A percentile compares a stretch with the other conserved stretches of the same genome.
Conservation (phyloP, 1,140 invertebrate species). For the Drosophila saltans region DNA sequence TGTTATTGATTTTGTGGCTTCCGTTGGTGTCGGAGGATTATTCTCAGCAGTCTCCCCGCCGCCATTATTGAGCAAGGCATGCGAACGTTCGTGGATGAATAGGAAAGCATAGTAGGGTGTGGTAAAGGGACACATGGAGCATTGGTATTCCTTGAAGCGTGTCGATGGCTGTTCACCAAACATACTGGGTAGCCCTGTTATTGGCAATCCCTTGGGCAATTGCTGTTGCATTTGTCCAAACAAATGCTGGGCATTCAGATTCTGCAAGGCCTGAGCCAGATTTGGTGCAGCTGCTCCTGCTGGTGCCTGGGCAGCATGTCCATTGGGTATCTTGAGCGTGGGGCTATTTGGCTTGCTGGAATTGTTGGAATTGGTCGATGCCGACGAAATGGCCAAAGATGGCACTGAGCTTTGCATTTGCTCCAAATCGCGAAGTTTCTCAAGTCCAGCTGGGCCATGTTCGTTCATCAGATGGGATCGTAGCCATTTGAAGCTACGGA, state of each 20-base stretch:
- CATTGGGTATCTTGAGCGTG: constrained; percentile 87
- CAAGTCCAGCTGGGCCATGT: constrained; percentile 89
- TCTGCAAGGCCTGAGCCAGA: constrained; percentile 78
- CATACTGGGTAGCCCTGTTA: constrained; percentile 84
- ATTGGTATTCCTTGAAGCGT: constrained; percentile 90
- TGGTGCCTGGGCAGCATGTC: constrained; percentile 58
- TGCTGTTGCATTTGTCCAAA: constrained; percentile 71
- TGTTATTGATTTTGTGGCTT: neutral
- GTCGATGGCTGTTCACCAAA: constrained; percentile 84
- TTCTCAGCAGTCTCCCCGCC: constrained; percentile 47
- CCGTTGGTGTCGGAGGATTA: constrained; percentile 21
- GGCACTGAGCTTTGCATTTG: constrained; percentile 50
- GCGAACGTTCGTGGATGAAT: constrained; percentile 94
- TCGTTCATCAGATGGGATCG: constrained; percentile 94
- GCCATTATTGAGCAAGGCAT: constrained; percentile 83
- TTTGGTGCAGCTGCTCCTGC: constrained; percentile 50
- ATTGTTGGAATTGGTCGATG: neutral
- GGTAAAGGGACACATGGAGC: constrained; percentile 94
- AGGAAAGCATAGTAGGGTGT: constrained; percentile 94
- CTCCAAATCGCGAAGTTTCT: constrained; percentile 89
- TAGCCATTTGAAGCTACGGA: constrained; percentile 94
- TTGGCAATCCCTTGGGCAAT: constrained; percentile 64
- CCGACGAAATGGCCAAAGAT: constrained; percentile 10
- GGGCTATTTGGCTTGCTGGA: constrained; percentile 83
- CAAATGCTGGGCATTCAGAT: constrained; percentile 77